A percentile compares a stretch with the other conserved stretches of the same genome.
phyloP scores from a whole-genome alignment of 2,888 invertebrate genomes.

The Megastigmus dorsalis region DNA sequence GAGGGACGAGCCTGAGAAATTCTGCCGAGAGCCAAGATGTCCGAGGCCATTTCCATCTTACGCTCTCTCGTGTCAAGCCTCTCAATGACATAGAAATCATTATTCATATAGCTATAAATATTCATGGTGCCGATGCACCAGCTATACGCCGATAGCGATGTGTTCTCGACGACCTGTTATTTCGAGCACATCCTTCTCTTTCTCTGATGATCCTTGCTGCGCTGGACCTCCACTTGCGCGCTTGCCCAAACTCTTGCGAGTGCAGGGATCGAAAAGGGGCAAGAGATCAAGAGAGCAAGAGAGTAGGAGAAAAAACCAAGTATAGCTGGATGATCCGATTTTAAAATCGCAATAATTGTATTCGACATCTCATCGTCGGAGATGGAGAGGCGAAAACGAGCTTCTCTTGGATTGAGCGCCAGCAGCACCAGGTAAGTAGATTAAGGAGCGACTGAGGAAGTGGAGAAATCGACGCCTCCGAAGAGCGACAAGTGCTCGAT shows the following conservation, averaged over 20 bases:
- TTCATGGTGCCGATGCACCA: slow-evolving; percentile 18
- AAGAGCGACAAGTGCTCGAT: not conserved
- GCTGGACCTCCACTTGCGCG: too few species aligned
- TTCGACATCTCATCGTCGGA: not conserved
- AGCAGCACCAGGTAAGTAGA: slow-evolving; percentile 30
- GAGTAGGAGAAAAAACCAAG: too few species aligned
- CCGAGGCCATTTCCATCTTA: slow-evolving; percentile 37
- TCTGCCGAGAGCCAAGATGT: too few species aligned
- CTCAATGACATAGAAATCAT: slow-evolving; percentile 43
- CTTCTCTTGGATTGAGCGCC: slow-evolving; percentile 10
- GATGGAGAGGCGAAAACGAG: slow-evolving; percentile 8
- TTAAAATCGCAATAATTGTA: not conserved
- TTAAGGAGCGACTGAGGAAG: slow-evolving; percentile 7
- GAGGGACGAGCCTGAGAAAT: not conserved
- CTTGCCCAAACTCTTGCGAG: too few species aligned
- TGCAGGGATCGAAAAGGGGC: too few species aligned
- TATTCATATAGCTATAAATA: slow-evolving; percentile 48
- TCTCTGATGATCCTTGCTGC: not conserved
- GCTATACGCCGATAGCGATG: not conserved
- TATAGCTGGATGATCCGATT: slow-evolving; percentile 11
- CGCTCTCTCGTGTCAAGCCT: slow-evolving; percentile 1
- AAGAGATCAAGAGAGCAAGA: too few species aligned
- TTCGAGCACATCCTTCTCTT: not conserved
- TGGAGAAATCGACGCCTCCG: slow-evolving; percentile 21
- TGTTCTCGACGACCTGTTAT: not conserved